Conservation (phyloP, 2,888 invertebrate species). For the Noctua janthe region DNA sequence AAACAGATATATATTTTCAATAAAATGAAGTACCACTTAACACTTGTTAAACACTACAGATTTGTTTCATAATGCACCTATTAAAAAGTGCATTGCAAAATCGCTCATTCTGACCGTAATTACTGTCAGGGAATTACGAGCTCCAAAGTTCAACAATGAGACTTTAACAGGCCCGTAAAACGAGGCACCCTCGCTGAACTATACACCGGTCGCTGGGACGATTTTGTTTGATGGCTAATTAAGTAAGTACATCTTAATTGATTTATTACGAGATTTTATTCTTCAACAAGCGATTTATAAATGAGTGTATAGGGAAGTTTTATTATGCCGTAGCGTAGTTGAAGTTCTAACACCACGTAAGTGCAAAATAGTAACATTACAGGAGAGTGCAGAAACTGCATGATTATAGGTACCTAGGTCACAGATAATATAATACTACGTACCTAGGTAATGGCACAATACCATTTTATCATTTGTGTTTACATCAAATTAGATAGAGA, state of each 20-base stretch:
- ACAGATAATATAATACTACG: too few species aligned
- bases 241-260: constrained; percentile 74
- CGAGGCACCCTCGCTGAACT: constrained; percentile 67
- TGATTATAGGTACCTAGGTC: too few species aligned
- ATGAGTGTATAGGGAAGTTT: constrained; percentile 38
- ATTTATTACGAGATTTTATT: constrained; percentile 70
- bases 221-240: constrained; percentile 77
- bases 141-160: constrained; percentile 80
- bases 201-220: constrained; percentile 71
- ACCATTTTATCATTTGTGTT: too few species aligned
- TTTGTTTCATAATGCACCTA: constrained; percentile 40
- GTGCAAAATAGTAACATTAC: too few species aligned
- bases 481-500: too few species aligned
- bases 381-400: too few species aligned
- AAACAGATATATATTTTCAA: neutral
- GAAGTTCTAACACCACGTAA: too few species aligned
- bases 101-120: constrained; percentile 70
- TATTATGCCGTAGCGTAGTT: neutral
- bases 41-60: constrained; percentile 24
- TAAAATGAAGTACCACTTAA: neutral
- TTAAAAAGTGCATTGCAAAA: constrained; percentile 57
- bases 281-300: constrained; percentile 65
- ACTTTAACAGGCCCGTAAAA: constrained; percentile 80
- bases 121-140: constrained; percentile 72
- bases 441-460: too few species aligned